Evolutionary conservation across 2,113 vertebrate species (phyloP).

Genomic region (Thomomys bottae): DNA sequence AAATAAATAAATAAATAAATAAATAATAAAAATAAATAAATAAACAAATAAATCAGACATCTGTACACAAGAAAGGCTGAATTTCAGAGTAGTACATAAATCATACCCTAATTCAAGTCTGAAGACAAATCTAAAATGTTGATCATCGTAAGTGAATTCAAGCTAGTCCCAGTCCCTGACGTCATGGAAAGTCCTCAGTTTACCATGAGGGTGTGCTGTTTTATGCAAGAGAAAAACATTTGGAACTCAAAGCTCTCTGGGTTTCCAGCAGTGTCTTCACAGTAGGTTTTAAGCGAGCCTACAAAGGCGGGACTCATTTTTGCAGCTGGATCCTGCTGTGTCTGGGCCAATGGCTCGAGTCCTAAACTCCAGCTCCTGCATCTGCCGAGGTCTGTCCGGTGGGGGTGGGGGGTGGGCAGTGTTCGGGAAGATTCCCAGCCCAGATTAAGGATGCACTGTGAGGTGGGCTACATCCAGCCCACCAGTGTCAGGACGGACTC

Average conservation of each 20-base stretch:
- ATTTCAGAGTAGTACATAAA: neutral
- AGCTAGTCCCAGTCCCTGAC: neutral
- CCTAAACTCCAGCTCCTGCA: rapidly evolving
- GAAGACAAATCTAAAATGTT: conserved; percentile 7
- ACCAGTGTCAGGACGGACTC: neutral
- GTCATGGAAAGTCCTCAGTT: neutral
- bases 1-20: too few relatives aligned
- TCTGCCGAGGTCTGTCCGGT: neutral
- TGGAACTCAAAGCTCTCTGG: neutral
- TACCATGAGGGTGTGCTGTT: neutral
- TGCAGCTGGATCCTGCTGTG: too few relatives aligned
- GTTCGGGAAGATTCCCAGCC: too few relatives aligned
- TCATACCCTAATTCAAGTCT: neutral
- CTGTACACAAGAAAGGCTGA: neutral
- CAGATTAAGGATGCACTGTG: rapidly evolving
- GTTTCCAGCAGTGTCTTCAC: neutral
- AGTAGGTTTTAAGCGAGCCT: neutral
- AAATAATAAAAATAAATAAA: too few relatives aligned
- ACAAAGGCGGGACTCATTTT: neutral
- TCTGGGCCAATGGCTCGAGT: neutral
- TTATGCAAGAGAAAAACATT: neutral
- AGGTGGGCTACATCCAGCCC: rapidly evolving
- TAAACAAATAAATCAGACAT: neutral
- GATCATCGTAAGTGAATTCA: neutral
- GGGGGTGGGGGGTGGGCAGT: rapidly evolving